Base-by-base conservation (phyloP, 2,113 vertebrate species). In the Brachypodius melanocephalos region DNA sequence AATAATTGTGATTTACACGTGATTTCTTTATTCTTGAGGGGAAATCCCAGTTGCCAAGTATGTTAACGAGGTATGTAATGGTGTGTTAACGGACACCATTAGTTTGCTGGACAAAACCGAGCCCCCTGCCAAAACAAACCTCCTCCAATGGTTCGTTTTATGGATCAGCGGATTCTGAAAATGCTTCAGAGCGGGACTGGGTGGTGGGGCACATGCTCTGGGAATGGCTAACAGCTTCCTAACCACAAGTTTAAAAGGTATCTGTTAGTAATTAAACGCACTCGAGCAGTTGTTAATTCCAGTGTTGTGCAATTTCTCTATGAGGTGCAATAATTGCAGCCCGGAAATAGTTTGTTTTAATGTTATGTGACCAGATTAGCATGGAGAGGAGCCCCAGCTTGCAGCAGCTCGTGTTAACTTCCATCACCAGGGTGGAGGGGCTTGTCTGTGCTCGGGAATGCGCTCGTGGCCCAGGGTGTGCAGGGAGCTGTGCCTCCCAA, bases 11-110 rank as follows among this genome's bases (percentile, higher is more conserved):
- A 97, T 97, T 97, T 97, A 97, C 86, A 87, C 78, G 32, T 14
- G 40, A 93, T 91, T 97, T 97, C 95, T 97, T 97, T 96, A 77
- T 95, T 95, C 96, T 97, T 95, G 95, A 96, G 94, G 71, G 82
- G 59, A 97, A 98, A 94, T 97, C 97, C 97, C 97, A 97, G 95
- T 97, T 98, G 97, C 97, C 96, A 97, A 96, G 93, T 97, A 97
- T 97, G 97, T 98, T 98, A 98, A 98, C 79, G 97, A 97, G 77
- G 95, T 97, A 96, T 96, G 97, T 97, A 98, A 98, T 97, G 97
- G 97, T 83, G 97, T 98, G 97, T 97, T 98, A 98, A 98, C 95
- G 95, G 67, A 88, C 96, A 97, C 42, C 94, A 97, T 98, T 98
- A 98, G 87, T 78, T 88, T 90, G 95, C 95, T 95, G 97, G 98